phyloP scores from a whole-genome alignment of 2,888 invertebrate genomes.

The Lasioglossum marginatum region DNA sequence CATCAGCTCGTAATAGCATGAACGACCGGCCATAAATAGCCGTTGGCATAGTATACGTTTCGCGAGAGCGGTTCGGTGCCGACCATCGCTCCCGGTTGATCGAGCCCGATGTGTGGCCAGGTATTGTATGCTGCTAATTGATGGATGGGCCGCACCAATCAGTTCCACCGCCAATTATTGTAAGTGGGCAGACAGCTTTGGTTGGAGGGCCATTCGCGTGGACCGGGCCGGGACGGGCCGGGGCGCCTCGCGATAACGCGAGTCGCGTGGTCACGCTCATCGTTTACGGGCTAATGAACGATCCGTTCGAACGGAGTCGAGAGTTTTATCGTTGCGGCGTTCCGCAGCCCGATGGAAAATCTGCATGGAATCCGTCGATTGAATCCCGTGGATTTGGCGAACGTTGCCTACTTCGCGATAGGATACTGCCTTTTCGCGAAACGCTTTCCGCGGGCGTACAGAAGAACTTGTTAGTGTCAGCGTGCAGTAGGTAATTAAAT shows the following conservation, averaged over 20 bases:
- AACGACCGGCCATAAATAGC: neutral
- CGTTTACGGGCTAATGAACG: slow-evolving; percentile 56
- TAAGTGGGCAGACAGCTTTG: slow-evolving; percentile 64
- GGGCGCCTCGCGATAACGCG: slow-evolving; percentile 33
- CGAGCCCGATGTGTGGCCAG: slow-evolving; percentile 66
- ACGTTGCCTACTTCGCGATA: neutral
- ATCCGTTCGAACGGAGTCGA: slow-evolving; percentile 40
- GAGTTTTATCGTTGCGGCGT: slow-evolving; percentile 25
- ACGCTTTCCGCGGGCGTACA: neutral
- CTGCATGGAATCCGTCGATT: neutral
- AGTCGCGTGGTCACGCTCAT: slow-evolving; percentile 39
- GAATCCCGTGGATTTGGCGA: neutral
- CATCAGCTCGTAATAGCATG: neutral
- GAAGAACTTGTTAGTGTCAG: neutral
- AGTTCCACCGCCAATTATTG: slow-evolving; percentile 72
- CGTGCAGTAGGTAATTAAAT: neutral
- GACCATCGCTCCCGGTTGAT: slow-evolving; percentile 69
- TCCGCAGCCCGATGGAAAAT: slow-evolving; percentile 19
- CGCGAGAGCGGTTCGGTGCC: slow-evolving; percentile 43
- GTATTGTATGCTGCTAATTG: slow-evolving; percentile 73
- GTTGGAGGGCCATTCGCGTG: slow-evolving; percentile 45
- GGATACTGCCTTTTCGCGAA: neutral
- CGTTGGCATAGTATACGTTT: slow-evolving; percentile 32
- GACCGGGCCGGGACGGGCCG: neutral
- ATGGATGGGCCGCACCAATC: slow-evolving; percentile 69